Evolutionary conservation across 2,113 vertebrate species (phyloP), one percentile per base, ranked within the genome.

Genomic region (Lepidothrix coronata): DNA sequence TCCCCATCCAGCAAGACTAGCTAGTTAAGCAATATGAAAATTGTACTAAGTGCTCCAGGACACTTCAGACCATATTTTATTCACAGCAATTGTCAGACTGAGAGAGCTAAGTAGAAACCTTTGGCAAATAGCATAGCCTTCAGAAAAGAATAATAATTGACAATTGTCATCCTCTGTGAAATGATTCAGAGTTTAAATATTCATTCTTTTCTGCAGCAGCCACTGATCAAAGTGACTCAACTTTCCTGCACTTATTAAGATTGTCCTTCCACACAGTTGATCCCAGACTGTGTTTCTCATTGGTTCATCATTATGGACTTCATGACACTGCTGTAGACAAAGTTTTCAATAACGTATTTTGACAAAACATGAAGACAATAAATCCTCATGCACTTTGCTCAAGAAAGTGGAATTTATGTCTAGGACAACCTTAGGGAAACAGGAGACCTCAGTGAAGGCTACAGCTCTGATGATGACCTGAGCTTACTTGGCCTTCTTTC

Each of bases 321-420:
- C 1, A 5, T 52, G 70, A 77, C 61, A 76, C 31, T 66, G 19
- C n/a, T 92, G 41, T 30, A 83, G 67, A 94, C 21, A 41, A 74
- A 77, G 39, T 85, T 86, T 96, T 85, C 43, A 58, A 73, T 95
- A 89, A 97, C 94, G 6, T 78, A 18, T 91, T 97, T 95, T 98
- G 97, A 98, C 98, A 98, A 98, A 99, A 96, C 44, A 93, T 96
- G 92, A 96, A 89, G 87, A 97, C 97, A 98, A 97, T 96, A 97
- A 98, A 91, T 59, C 52, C 48, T 97, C 97, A 96, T 96, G 77
- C 89, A 96, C 80, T 98, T 97, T 95, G 77, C 89, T 96, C 24
- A 81, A 88, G 66, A 97, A 95, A 91, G 70, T 91, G 28, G 77
- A 95, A 94, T 94, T 92, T 96, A 81, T 95, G 91, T 96, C 97